Base-by-base conservation (phyloP, 2,888 invertebrate species). In the Pollenia griseotomentosa region DNA sequence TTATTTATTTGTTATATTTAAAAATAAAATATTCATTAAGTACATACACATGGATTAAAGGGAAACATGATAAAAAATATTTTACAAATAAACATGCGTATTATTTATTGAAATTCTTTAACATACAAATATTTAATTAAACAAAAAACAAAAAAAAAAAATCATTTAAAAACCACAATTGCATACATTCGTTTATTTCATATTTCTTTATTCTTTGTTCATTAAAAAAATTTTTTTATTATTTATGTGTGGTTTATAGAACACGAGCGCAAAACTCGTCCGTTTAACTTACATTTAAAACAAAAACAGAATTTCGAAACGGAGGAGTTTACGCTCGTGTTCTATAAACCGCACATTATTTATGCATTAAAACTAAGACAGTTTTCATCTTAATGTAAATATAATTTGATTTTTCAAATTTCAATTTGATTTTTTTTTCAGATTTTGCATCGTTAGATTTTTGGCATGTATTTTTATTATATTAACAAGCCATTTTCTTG, bases 21-120 rank as follows among this genome's bases (percentile, higher is more conserved):
- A 33, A 65, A 77, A 82, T 68, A 81, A 84, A 87, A 78, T 84
- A 79, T 84, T 87, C 81, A 74, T 83, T 80, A 66, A 68, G 10
- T 63, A 74, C 66, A 80, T 53, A 75, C 42, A 71, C 23, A 71
- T 14, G 73, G 40, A 73, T 57, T 66, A 66, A 84, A 79, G 48
- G 44, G 23, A 65, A 71, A 71, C 23, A n/a, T 2, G 10, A 53
- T 57, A 55, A 71, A 63, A 46, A 63, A 1, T n/a, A 42, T 65
- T 78, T 71, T 42, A 63, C 40, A 68, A 66, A 74, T 57, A 65
- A 46, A 23, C 46, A 78, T 23, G 59, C 40, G 14, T 16, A 75
- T 59, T 75, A 33, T 66, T 66, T 66, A 63, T 80, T 70, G 14
- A 77, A 77, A 53, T 23, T 14, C 46, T 70, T 75, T 55, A 78